These are phyloP conservation scores for Agrilus biguttatus DNA, from an alignment of 2,888 invertebrate species.

Conservation along the genomic window DNA sequence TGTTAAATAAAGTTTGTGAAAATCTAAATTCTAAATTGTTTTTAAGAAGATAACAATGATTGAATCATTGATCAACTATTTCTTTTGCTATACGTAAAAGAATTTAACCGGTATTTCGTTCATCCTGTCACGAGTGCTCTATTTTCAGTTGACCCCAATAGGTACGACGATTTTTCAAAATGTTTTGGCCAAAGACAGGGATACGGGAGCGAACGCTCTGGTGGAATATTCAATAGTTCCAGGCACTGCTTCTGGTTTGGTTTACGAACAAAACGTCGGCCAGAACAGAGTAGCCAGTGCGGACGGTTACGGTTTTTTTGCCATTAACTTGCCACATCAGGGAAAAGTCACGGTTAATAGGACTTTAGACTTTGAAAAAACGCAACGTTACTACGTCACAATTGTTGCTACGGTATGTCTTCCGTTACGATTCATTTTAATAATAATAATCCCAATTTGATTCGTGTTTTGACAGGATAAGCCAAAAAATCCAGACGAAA, in stretches of 20 bases:
- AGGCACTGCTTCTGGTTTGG: constrained; percentile 40
- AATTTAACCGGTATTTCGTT: too few relatives aligned
- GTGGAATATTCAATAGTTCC: constrained; percentile 75
- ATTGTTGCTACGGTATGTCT: constrained; percentile 73
- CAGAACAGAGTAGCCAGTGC: constrained; percentile 43
- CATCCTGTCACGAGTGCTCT: too few relatives aligned
- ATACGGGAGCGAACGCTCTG: constrained; percentile 77
- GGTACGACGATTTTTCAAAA: constrained; percentile 76
- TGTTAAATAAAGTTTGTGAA: too few relatives aligned
- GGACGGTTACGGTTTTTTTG: constrained; percentile 72
- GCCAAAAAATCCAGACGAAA: constrained; percentile 59
- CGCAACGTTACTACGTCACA: constrained; percentile 74
- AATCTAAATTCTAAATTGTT: too few relatives aligned
- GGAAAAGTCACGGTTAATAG: constrained; percentile 77
- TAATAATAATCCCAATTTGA: too few relatives aligned
- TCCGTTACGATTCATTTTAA: too few relatives aligned
- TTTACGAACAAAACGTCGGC: constrained; percentile 42
- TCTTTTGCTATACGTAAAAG: neutral
- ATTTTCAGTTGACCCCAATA: constrained; percentile 65
- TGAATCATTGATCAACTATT: too few relatives aligned
- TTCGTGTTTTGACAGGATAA: constrained; percentile 49
- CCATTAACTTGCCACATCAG: constrained; percentile 77
- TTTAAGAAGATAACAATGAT: too few relatives aligned
- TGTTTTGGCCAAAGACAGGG: constrained; percentile 65
- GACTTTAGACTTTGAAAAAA: constrained; percentile 77